phyloP scores from a whole-genome alignment of 2,888 invertebrate genomes.

The Alloscopus bannaensis region DNA sequence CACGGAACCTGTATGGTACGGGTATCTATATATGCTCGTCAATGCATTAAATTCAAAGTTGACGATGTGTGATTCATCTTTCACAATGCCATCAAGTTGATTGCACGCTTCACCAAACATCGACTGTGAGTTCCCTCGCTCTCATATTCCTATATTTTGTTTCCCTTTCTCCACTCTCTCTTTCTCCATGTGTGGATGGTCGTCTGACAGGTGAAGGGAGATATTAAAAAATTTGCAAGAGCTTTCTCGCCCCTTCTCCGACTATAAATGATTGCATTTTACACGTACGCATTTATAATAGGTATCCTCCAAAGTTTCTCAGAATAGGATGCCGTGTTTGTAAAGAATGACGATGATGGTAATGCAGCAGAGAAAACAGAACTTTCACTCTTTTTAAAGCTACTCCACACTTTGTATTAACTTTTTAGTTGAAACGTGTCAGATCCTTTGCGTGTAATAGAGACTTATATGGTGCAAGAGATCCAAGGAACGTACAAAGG shows the following conservation, averaged over 20 bases:
- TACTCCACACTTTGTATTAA: slow-evolving; percentile 39
- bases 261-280: slow-evolving; percentile 52
- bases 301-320: slow-evolving; percentile 10
- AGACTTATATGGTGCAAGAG: no score
- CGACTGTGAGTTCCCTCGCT: slow-evolving; percentile 25
- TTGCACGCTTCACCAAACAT: slow-evolving; percentile 55
- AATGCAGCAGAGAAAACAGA: slow-evolving; percentile 34
- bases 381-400: slow-evolving; percentile 32
- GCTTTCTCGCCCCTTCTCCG: slow-evolving; percentile 20
- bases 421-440: slow-evolving; percentile 59
- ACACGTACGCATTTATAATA: slow-evolving; percentile 27
- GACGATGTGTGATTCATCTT: slow-evolving; percentile 57
- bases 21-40: no score
- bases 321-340: slow-evolving; percentile 50
- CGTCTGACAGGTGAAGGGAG: slow-evolving; percentile 48
- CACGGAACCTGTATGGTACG: no score
- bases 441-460: slow-evolving; percentile 43
- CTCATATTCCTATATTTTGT: slow-evolving; percentile 25
- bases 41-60: slow-evolving; percentile 49
- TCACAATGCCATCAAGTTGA: slow-evolving; percentile 58
- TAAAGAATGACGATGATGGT: slow-evolving; percentile 55
- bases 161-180: slow-evolving; percentile 19
- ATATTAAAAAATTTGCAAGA: slow-evolving; percentile 60
- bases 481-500: slow-evolving; percentile 5
- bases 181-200: not conserved